Conservation (phyloP, 2,797 vertebrate genomes). For the Danio jaintianensis region DNA sequence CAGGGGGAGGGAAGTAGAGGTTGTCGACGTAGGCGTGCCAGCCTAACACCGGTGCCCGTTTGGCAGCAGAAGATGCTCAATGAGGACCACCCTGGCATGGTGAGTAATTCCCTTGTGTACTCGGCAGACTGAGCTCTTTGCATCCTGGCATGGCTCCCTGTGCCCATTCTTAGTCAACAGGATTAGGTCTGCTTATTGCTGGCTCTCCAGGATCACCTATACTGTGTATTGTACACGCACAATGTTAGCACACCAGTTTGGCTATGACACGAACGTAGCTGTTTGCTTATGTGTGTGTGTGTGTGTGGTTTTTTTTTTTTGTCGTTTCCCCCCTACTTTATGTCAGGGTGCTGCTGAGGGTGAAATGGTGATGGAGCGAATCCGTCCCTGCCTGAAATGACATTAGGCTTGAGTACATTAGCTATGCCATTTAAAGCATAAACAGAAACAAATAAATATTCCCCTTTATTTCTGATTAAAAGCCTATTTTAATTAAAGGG, state of each 20-base stretch:
- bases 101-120: slow-evolving; percentile 76
- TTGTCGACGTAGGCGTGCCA: slow-evolving; percentile 61
- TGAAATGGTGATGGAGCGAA: slow-evolving; percentile 66
- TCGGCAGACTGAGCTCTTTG: slow-evolving; percentile 70
- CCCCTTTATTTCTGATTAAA: slow-evolving; percentile 62
- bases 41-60: slow-evolving; percentile 65
- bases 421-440: slow-evolving; percentile 67
- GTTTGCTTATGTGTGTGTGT: too few species aligned
- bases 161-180: slow-evolving; percentile 84
- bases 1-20: slow-evolving; percentile 47
- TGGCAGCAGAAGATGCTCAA: slow-evolving; percentile 68
- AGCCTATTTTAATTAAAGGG: slow-evolving; percentile 59
- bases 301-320: not conserved
- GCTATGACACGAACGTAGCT: slow-evolving; percentile 64
- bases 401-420: slow-evolving; percentile 73
- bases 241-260: slow-evolving; percentile 77
- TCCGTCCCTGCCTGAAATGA: slow-evolving; percentile 64
- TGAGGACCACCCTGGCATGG: slow-evolving; percentile 75
- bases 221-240: slow-evolving; percentile 76
- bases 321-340: slow-evolving; percentile 47
- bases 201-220: slow-evolving; percentile 80
- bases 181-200: slow-evolving; percentile 83
- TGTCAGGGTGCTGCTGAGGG: slow-evolving; percentile 67
- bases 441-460: slow-evolving; percentile 67
- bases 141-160: slow-evolving; percentile 78